Conservation (phyloP, 2,113 vertebrate genomes). For the Panthera leo region DNA sequence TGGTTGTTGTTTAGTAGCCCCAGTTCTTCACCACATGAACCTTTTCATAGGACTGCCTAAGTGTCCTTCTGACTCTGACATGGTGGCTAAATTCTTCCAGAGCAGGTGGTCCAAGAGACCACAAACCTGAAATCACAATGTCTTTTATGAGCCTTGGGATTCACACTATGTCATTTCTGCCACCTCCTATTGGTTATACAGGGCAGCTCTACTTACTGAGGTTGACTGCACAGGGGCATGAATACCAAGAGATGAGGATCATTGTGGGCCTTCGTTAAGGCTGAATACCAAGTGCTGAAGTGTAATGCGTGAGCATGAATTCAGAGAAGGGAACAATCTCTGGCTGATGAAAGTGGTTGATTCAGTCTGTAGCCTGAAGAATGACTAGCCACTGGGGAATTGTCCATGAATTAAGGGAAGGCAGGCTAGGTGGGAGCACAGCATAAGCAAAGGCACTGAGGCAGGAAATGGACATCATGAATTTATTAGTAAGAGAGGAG, state of each 20-base stretch:
- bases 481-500: not conserved
- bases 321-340: not conserved
- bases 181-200: not conserved
- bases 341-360: not conserved
- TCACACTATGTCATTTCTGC: not conserved
- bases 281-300: not conserved
- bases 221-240: not conserved
- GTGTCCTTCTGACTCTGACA: not conserved
- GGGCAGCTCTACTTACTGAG: not conserved
- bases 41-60: not conserved
- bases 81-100: not conserved
- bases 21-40: not conserved
- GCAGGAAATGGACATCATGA: not conserved
- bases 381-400: not conserved
- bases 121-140: not conserved
- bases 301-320: not conserved
- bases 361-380: not conserved
- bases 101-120: not conserved
- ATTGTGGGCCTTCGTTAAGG: not conserved
- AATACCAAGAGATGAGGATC: not conserved
- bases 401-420: not conserved
- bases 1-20: not conserved
- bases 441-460: not conserved
- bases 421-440: not conserved
- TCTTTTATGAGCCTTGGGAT: not conserved